These are phyloP conservation scores for Temnothorax rugatulus DNA, from an alignment of 2,888 invertebrate genomes.

Conservation along the genomic window DNA sequence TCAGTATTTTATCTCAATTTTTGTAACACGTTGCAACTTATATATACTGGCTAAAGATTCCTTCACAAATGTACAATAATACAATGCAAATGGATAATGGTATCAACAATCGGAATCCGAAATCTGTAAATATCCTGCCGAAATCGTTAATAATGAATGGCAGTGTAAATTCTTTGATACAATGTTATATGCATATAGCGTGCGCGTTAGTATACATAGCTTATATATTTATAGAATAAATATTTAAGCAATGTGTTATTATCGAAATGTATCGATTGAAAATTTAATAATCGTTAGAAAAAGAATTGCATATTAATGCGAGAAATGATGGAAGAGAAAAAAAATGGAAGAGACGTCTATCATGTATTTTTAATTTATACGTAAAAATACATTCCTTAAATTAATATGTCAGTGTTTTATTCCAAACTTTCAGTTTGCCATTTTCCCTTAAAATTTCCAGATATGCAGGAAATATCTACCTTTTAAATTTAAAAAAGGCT, in stretches of 20 bases:
- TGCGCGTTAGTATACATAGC: background rate
- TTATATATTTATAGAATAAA: conserved; percentile 44
- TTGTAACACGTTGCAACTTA: background rate
- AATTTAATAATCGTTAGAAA: conserved; percentile 28
- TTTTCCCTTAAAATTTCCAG: background rate
- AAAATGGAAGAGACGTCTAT: conserved; percentile 6
- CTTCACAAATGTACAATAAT: background rate
- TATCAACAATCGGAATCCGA: background rate
- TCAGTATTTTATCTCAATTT: conserved; percentile 3
- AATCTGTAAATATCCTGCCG: conserved; percentile 30
- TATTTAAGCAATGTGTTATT: conserved; percentile 6
- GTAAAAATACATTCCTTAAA: conserved; percentile 45
- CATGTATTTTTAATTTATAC: conserved; percentile 30
- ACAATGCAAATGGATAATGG: conserved; percentile 8
- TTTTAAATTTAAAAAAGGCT: too few species aligned
- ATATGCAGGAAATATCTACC: too few species aligned
- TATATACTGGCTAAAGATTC: conserved; percentile 26
- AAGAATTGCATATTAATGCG: background rate
- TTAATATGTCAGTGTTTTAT: conserved; percentile 24
- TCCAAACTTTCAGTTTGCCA: background rate
- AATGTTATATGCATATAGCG: conserved; percentile 18
- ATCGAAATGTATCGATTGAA: conserved; percentile 10
- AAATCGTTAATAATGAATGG: background rate
- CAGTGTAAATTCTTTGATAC: conserved; percentile 50
- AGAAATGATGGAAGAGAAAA: background rate